Evolutionary conservation across 2,888 invertebrate species (phyloP), one percentile per base, ranked within the genome.

Genomic region (Lithosia quadra): DNA sequence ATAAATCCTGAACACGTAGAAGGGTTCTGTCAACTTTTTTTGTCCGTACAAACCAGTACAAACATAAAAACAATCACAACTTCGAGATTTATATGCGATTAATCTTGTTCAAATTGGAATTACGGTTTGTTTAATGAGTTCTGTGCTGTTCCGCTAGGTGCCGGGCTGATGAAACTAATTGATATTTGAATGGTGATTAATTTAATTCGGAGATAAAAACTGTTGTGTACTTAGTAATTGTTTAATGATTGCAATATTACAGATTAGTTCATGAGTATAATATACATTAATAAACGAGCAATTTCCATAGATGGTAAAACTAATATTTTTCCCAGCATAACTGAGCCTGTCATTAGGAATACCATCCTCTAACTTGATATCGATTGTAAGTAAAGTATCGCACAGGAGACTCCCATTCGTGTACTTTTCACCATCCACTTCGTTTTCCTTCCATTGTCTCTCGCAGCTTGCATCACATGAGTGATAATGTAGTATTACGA

Each of bases 1-100:
- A n/a, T 73, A 72, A 69, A 77, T 78, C 68, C 62, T 33, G 60
- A 67, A 72, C 77, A 64, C 63, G 66, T 43, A 7, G 53, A 66
- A 22, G 57, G 36, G 36, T 2, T 22, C 59, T 22, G 15, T 36
- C 1, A 49, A n/a, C n/a, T n/a, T 49, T 49, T 49, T 49, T 49
- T 49, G 9, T 49, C n/a, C 18, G 49, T 49, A n/a, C n/a, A 49
- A 49, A 18, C 43, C n/a, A 9, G 49, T 49, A n/a, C n/a, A 49
- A 49, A 18, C 43, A 43, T 18, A 18, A 43, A 43, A 43, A 43
- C 43, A 43, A 49, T n/a, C 49, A 49, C n/a, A n/a, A 49, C n/a
- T 49, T 49, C 8, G n/a, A n/a, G n/a, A n/a, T 49, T 49, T 49
- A 8, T 49, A 4, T 49, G 49, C 49, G 49, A 49, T 49, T 49